Conservation (phyloP, 2,888 invertebrate species). For the Adelphocoris suturalis region DNA sequence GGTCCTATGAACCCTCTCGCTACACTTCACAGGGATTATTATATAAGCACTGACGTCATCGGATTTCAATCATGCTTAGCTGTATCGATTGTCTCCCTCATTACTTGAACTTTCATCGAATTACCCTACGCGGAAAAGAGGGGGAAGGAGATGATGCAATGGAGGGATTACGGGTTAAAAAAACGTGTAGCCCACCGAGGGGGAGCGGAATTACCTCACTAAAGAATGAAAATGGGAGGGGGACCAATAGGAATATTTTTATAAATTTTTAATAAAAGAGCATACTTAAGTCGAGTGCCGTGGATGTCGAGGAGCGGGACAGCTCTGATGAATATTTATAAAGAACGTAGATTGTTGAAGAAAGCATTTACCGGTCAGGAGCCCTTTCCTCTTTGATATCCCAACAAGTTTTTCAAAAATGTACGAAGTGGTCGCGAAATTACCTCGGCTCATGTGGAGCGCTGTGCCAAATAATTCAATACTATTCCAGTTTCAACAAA, state of each 20-base stretch:
- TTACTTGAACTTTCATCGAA: constrained; percentile 67
- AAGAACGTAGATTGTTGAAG: constrained; percentile 65
- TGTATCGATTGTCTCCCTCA: constrained; percentile 59
- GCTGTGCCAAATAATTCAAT: background rate
- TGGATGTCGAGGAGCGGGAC: background rate
- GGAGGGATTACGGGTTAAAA: constrained; percentile 56
- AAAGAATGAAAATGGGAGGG: constrained; percentile 28
- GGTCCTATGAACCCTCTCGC: constrained; percentile 43
- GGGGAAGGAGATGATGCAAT: constrained; percentile 27
- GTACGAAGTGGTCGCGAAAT: constrained; percentile 8
- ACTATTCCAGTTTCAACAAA: background rate
- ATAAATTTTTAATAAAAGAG: constrained; percentile 67
- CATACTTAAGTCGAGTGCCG: constrained; percentile 61
- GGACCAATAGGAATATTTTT: constrained; percentile 66
- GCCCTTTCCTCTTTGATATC: constrained; percentile 47
- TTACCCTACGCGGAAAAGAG: constrained; percentile 42
- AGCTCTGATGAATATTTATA: constrained; percentile 55
- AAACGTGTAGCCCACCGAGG: background rate
- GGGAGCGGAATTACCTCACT: constrained; percentile 55
- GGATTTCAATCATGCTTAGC: constrained; percentile 66
- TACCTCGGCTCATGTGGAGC: background rate
- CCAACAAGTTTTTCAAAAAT: constrained; percentile 55
- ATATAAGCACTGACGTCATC: constrained; percentile 62
- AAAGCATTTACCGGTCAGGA: constrained; percentile 61
- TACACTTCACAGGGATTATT: constrained; percentile 66